Evolutionary conservation across 2,888 invertebrate genomes (phyloP).

Genomic region (Caenorhabditis wallacei): DNA sequence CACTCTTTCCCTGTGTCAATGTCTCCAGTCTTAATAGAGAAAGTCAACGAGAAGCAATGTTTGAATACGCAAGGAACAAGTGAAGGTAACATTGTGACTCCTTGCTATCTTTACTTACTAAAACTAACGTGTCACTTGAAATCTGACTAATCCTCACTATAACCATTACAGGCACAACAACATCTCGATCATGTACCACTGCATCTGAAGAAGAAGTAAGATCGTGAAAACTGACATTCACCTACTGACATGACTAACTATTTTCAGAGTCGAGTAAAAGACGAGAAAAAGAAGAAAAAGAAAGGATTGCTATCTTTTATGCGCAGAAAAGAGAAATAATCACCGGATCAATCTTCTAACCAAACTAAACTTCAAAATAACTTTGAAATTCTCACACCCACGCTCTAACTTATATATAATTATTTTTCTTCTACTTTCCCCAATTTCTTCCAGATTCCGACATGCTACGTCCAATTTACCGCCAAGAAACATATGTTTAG

Average conservation of each 20-base stretch:
- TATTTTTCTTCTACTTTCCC: background rate
- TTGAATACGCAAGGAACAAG: conserved; percentile 23
- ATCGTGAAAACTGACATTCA: background rate
- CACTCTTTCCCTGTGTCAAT: conserved; percentile 36
- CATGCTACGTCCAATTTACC: conserved; percentile 38
- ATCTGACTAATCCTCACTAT: background rate
- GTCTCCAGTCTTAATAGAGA: conserved; percentile 27
- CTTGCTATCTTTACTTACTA: conserved; percentile 8
- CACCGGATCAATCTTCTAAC: background rate
- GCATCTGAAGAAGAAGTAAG: conserved; percentile 60
- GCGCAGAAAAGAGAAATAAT: conserved; percentile 62
- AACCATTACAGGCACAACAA: conserved; percentile 36
- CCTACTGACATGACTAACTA: background rate
- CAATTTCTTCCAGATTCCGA: conserved; percentile 38
- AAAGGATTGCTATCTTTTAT: conserved; percentile 69
- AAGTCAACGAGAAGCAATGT: conserved; percentile 1
- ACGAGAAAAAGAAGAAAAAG: conserved; percentile 70
- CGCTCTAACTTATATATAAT: background rate
- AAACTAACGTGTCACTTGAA: background rate
- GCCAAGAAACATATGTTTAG: conserved; percentile 62
- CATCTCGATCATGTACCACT: conserved; percentile 54
- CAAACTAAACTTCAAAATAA: background rate
- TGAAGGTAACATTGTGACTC: conserved; percentile 50
- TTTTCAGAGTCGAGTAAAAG: conserved; percentile 44
- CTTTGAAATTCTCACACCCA: background rate